Evolutionary conservation across 2,113 vertebrate species (phyloP), one percentile per base, ranked within the genome.

Genomic region (Meleagris gallopavo): DNA sequence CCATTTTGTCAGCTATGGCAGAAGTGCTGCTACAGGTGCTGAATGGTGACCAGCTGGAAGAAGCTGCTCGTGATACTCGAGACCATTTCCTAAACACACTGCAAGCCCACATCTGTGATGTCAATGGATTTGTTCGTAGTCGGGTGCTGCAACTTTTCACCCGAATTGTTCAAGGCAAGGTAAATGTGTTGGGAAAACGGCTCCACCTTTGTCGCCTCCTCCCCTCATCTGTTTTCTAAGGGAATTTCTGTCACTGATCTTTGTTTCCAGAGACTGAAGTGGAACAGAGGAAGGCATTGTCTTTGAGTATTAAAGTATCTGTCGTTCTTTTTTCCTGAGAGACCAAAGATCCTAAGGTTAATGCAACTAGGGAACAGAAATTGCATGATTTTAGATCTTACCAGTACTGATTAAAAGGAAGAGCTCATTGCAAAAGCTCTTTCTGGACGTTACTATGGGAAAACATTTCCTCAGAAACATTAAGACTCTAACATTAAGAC

Each of bases 71-170:
- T 89, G 97, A 97, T 1, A 98, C 98, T 73, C 97, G 99, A 30
- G 98, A 99, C 94, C 97, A 98, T 71, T 99, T 99, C 96, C 97
- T 99, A 78, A 98, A 98, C 27, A 98, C 97, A 1, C 95, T 99
- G 82, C 99, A 99, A 88, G 98, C 98, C 52, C 99, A 99, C 8
- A 41, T 98, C 52, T 98, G 99, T 5, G 99, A 99, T 41, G 65
- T 98, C 7, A 96, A 98, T 18, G 97, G 98, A 13, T 98, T 99
- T 4, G 99, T 99, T 36, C 97, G 99, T 75, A 97, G 98, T 24
- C 98, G 98, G 0, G 99, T 99, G 83, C 94, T 99, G 74, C 99
- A 99, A 86, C 98, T 99, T 57, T 99, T 98, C 91, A 96, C 98
- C 3, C 98, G 98, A 13, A 98, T 99, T 0, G 99, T 99, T 81